Evolutionary conservation across 2,888 invertebrate species (phyloP), one percentile per base, ranked within the genome.

Genomic region (Apomyelois bistriatella): DNA sequence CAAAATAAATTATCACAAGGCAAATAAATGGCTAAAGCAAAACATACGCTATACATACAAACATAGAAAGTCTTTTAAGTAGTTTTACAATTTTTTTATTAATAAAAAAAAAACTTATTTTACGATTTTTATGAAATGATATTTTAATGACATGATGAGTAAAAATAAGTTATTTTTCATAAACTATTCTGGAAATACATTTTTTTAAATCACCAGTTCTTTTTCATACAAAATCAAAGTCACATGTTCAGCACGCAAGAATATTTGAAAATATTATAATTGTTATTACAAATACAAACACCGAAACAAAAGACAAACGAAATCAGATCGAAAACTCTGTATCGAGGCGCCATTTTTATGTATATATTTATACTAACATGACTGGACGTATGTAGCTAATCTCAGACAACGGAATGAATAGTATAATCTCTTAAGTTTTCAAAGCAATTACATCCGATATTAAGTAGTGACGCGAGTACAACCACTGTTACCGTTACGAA

Each of bases 11-110:
- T 73, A 77, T 73, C 74, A 78, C 80, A 80, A 77, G 76, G 70
- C 72, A 78, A 82, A 79, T 81, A 77, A 72, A 70, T 68, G 68
- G 68, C 71, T 71, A 74, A 81, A 72, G 77, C 82, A 76, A 73
- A 64, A 68, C 68, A 68, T 52, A 42, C 42, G 43, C 28, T 52
- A 35, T 35, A 43, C 43, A 43, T 74, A 78, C 68, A 76, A 81
- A 82, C 80, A 79, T 77, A 77, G 79, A 78, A 75, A 78, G 79
- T 81, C 76, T 79, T 81, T 82, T 76, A 74, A 76, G 73, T 76
- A 72, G 72, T 84, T 86, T 84, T 84, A 79, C 83, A 72, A 72
- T 82, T 81, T 85, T 84, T 79, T 78, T 69, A 73, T 71, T 67
- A 58, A 60, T 64, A 64, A 69, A 68, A 64, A 70, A 68, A 66